Conservation (phyloP, 2,113 vertebrate genomes). For the Oxyura jamaicensis region DNA sequence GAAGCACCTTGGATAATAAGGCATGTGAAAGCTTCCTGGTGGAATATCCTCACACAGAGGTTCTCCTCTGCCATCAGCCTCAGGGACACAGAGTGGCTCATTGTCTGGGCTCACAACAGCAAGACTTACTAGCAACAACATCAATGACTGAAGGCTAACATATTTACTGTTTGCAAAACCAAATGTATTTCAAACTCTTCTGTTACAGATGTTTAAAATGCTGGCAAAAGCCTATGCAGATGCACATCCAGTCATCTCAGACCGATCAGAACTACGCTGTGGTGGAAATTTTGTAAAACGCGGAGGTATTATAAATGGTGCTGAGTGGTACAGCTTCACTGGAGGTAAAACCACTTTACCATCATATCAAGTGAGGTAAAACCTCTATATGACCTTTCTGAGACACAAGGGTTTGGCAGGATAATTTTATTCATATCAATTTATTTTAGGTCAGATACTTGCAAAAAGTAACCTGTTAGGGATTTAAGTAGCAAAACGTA, state of each 20-base stretch:
- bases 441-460: background rate
- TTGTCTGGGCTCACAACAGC: background rate
- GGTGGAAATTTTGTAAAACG: constrained; percentile 89
- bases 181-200: background rate
- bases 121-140: background rate
- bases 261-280: constrained; percentile 88
- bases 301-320: constrained; percentile 93
- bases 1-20: background rate
- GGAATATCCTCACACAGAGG: background rate
- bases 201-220: constrained; percentile 86
- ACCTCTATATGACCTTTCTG: constrained; percentile 32
- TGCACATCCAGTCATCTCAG: constrained; percentile 88
- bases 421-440: background rate
- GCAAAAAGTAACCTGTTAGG: background rate
- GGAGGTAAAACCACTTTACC: constrained; percentile 84
- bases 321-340: constrained; percentile 96
- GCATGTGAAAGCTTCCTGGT: background rate
- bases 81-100: fast-evolving
- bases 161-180: background rate
- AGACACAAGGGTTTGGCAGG: constrained; percentile 14
- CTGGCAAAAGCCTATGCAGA: constrained; percentile 91
- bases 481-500: background rate
- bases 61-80: background rate
- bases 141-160: background rate
- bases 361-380: constrained; percentile 61